These are phyloP conservation scores for Drosophila ficusphila DNA, from an alignment of 1,140 invertebrate genomes.

Conservation along the genomic window DNA sequence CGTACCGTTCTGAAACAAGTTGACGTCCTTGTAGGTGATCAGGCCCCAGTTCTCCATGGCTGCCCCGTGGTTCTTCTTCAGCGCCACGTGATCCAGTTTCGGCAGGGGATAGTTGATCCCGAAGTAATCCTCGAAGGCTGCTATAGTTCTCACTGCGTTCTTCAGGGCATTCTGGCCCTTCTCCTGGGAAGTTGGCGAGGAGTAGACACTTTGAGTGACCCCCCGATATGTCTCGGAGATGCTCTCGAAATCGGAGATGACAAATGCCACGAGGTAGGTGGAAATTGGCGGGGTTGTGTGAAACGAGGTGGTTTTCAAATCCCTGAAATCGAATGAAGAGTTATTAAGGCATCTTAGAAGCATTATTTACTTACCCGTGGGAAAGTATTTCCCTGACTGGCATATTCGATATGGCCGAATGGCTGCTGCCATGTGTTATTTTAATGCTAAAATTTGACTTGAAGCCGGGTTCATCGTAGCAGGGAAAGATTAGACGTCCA, in stretches of 20 bases:
- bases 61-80: constrained; percentile 91
- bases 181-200: constrained; percentile 86
- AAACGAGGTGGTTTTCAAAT: constrained; percentile 83
- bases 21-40: constrained; percentile 87
- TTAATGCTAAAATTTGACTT: constrained; percentile 89
- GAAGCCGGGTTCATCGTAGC: constrained; percentile 94
- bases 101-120: constrained; percentile 84
- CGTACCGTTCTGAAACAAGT: constrained; percentile 20
- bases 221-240: constrained; percentile 64
- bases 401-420: constrained; percentile 87
- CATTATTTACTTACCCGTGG: constrained; percentile 41
- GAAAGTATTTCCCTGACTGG: constrained; percentile 55
- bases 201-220: constrained; percentile 86
- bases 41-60: constrained; percentile 96
- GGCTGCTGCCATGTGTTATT: constrained; percentile 85
- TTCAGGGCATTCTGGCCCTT: constrained; percentile 86
- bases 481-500: constrained; percentile 93
- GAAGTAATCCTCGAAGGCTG: constrained; percentile 85
- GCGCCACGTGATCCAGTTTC: constrained; percentile 89
- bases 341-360: not conserved
- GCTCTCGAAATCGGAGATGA: constrained; percentile 88
- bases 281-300: constrained; percentile 88
- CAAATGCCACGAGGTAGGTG: constrained; percentile 90
- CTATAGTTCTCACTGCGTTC: constrained; percentile 85
- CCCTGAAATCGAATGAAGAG: constrained; percentile 22